Evolutionary conservation across 2,888 invertebrate genomes (phyloP), one percentile per base, ranked within the genome.

Genomic region (Listrodromus nycthemerus): DNA sequence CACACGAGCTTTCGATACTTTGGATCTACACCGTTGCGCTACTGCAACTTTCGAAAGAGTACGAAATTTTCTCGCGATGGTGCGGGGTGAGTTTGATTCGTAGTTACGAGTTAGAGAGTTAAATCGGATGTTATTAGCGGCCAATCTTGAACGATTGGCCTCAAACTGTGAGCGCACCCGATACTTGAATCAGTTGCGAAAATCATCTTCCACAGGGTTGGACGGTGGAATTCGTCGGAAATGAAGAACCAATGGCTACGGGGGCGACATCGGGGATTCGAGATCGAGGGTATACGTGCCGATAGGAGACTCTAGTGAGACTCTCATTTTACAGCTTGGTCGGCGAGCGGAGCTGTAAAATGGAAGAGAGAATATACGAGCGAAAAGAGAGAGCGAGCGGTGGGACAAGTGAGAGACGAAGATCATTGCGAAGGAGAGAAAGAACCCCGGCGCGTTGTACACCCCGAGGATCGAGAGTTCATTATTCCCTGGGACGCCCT

Each of bases 401-500:
- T 3, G 50, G 19, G 61, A n/a, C n/a, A 7, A 33, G 65, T 66
- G 55, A 55, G 52, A 78, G 24, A 75, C 41, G 33, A 41, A 58
- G 71, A 71, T 71, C 58, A 45, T 58, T 58, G 73, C 30, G 74
- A 61, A 67, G 45, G 67, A 45, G 67, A 67, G 66, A 77, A 55
- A 67, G 77, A n/a, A 48, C 7, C 37, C 16, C 30, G 27, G 77
- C 55, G 27, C 41, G 77, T 24, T 24, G 77, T 45, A 45, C 69
- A 66, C 69, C 61, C 48, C 58, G 48, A 88, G 87, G 83, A 87
- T 86, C 83, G 85, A 88, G 88, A 88, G 90, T 90, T 91, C 90
- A 88, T 91, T 91, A 90, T 90, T 91, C 90, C 87, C 88, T 86
- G 79, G 86, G 88, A 87, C 84, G 86, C 85, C 73, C 86, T 87